Conservation (phyloP, 2,113 vertebrate genomes). For the Pluvialis apricaria region DNA sequence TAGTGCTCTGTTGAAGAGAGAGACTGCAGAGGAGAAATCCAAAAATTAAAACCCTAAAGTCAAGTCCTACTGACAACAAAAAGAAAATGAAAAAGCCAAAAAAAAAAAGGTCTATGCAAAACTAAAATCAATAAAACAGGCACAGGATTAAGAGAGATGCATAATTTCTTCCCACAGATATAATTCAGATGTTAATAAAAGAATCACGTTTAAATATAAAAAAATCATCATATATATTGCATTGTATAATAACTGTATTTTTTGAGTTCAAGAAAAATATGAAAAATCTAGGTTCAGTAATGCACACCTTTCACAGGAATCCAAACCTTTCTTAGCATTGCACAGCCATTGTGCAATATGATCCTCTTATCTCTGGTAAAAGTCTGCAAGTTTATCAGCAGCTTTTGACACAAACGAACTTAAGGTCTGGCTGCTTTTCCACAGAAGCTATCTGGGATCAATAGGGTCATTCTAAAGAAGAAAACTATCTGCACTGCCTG, state of each 20-base stretch:
- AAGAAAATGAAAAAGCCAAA: background rate
- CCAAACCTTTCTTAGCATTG: background rate
- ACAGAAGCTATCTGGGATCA: background rate
- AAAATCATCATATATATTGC: background rate
- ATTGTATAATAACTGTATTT: background rate
- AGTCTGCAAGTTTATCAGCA: conserved; percentile 26
- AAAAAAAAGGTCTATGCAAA: background rate
- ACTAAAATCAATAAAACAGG: background rate
- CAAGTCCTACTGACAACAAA: background rate
- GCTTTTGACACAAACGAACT: background rate
- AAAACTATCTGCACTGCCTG: background rate
- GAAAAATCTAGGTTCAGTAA: background rate
- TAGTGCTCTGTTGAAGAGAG: background rate
- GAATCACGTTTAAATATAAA: background rate
- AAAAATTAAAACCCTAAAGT: background rate
- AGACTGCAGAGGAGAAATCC: background rate
- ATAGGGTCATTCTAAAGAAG: background rate
- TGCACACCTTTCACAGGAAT: background rate
- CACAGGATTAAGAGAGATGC: background rate
- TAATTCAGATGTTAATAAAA: background rate
- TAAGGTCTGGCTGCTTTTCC: background rate
- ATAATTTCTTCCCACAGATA: background rate
- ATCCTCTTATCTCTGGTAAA: background rate
- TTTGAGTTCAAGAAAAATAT: background rate
- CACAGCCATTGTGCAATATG: background rate